Evolutionary conservation across 1,140 invertebrate species (phyloP), one percentile per base, ranked within the genome.

Genomic region (Arctopsyche grandis): DNA sequence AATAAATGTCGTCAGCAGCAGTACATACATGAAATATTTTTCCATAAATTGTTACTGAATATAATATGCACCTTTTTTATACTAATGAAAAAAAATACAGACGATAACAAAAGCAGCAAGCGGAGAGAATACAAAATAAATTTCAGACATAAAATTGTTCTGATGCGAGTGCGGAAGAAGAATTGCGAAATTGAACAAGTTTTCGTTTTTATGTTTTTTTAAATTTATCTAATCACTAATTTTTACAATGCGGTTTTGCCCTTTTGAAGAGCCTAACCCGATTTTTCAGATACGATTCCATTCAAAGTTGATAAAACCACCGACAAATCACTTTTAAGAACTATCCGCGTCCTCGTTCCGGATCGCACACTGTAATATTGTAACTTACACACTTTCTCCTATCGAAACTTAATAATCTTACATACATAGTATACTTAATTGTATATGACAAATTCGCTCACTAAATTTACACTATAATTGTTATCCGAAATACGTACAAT

Each of bases 221-320:
- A 56, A 16, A 12, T 75, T 69, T 44, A n/a, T 56, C 22, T 79
- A 75, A 69, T 48, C 9, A 76, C 74, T 79, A 75, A 75, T 79
- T 79, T 79, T 44, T 79, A 79, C 78, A 79, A 56, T 69, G 22
- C 21, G 71, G 43, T 22, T n/a, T 52, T 52, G 24, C 78, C 63
- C 78, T 79, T 79, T 70, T 69, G 21, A 79, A 79, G 73, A 69
- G 74, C 56, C 16, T 63, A 5, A 26, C 46, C 9, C 12, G 26
- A 43, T 26, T 21, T 48, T 5, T 29, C 69, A 12, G 9, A 69
- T 22, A 43, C 66, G 10, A 38, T n/a, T 69, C 29, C 24, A 29
- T 43, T 7, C 24, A 38, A 69, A 38, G 29, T 38, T 38, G 29
- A 69, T 26, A 24, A 29, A 7, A 66, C 10, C 66, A 69, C 66